A percentile compares a stretch with the other conserved stretches of the same genome.
Conservation (phyloP, 2,888 invertebrate genomes). For the Poecilus cupreus region DNA sequence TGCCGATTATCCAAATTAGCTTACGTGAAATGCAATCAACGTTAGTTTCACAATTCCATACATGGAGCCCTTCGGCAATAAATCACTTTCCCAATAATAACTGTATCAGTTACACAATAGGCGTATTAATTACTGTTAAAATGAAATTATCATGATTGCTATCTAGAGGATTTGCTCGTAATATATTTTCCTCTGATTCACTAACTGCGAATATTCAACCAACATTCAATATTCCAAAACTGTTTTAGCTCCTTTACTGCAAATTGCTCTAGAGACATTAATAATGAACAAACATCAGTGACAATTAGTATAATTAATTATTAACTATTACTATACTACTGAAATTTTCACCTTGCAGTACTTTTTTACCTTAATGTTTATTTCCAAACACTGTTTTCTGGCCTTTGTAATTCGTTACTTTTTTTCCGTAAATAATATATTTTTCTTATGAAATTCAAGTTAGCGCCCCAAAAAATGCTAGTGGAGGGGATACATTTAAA, state of each 20-base stretch:
- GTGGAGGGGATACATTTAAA: too few relatives aligned
- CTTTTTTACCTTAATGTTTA: too few relatives aligned
- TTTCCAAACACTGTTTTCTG: too few relatives aligned
- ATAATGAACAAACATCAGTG: too few relatives aligned
- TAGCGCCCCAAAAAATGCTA: too few relatives aligned
- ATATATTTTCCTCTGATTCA: constrained; percentile 40
- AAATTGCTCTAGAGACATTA: too few relatives aligned
- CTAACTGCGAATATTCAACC: neutral
- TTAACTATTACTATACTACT: too few relatives aligned
- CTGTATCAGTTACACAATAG: constrained; percentile 39
- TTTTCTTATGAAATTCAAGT: too few relatives aligned
- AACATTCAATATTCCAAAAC: neutral
- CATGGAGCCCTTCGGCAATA: neutral
- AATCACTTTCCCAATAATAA: constrained; percentile 39
- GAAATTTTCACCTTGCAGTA: too few relatives aligned
- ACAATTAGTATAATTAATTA: too few relatives aligned
- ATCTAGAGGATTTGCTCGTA: constrained; percentile 13
- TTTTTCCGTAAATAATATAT: too few relatives aligned
- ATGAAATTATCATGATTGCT: constrained; percentile 39
- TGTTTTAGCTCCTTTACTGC: neutral
- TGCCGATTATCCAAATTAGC: neutral
- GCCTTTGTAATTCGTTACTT: too few relatives aligned
- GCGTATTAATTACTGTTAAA: constrained; percentile 29
- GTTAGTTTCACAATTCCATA: constrained; percentile 1
- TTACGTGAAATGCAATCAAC: neutral